Evolutionary conservation across 1,140 invertebrate species (phyloP).

Genomic region (Trachelipus rathkii): DNA sequence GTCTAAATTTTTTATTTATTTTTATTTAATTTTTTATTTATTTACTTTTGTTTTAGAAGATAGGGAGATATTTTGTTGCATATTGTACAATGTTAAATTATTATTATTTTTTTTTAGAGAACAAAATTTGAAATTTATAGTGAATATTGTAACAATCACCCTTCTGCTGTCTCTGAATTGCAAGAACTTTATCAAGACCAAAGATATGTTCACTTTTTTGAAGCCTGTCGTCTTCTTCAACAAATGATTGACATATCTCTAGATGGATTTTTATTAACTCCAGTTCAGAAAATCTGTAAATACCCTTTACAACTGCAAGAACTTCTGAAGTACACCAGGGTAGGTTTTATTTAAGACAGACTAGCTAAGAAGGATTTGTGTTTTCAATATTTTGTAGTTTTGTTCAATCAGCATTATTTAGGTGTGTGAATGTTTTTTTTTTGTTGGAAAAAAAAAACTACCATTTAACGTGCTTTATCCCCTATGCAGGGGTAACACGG

Average conservation of each 20-base stretch:
- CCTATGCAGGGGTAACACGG: too few relatives aligned
- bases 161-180: conserved; percentile 68
- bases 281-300: conserved; percentile 88
- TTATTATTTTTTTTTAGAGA: conserved; percentile 30
- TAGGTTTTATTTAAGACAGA: conserved; percentile 33
- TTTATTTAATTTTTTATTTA: not conserved
- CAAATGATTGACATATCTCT: conserved; percentile 79
- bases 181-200: conserved; percentile 68
- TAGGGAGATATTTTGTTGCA: too few relatives aligned
- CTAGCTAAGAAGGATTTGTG: too few relatives aligned
- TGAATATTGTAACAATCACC: conserved; percentile 87
- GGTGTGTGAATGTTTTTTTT: too few relatives aligned
- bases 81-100: too few relatives aligned
- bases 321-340: conserved; percentile 70
- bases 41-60: not conserved
- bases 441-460: too few relatives aligned
- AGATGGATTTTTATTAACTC: conserved; percentile 81
- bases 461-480: too few relatives aligned
- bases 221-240: conserved; percentile 73
- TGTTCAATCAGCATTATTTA: too few relatives aligned
- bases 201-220: conserved; percentile 75
- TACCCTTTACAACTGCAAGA: conserved; percentile 84
- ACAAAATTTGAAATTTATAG: conserved; percentile 75
- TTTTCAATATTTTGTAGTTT: too few relatives aligned
- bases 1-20: not conserved